phyloP scores from a whole-genome alignment of 2,888 invertebrate species.

The Sesia apiformis region DNA sequence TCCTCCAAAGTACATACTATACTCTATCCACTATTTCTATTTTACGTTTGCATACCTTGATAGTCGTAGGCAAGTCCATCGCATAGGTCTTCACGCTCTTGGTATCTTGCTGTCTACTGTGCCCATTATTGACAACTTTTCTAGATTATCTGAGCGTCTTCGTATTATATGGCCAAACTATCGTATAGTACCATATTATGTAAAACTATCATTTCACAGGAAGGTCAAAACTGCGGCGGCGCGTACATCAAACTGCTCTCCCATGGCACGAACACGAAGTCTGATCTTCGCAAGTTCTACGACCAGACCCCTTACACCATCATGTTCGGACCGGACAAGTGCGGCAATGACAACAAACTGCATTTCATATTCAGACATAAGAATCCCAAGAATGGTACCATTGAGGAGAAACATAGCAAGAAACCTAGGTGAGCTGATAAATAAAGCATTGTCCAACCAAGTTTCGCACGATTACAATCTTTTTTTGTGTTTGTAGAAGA shows the following conservation, averaged over 20 bases:
- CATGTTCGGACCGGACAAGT: slow-evolving; percentile 99
- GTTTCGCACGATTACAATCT: too few species aligned
- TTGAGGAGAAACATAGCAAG: slow-evolving; percentile 97
- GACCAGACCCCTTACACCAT: slow-evolving; percentile 98
- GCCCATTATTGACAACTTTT: too few species aligned
- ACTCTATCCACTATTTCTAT: too few species aligned
- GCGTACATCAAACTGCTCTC: slow-evolving; percentile 96
- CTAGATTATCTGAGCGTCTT: too few species aligned
- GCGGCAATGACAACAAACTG: slow-evolving; percentile 96
- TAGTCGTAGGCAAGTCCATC: too few species aligned
- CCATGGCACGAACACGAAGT: slow-evolving; percentile 73
- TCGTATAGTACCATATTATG: too few species aligned
- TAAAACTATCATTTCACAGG: slow-evolving; percentile 66
- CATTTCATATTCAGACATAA: slow-evolving; percentile 95
- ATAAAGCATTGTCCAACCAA: background rate
- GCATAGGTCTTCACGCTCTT: too few species aligned
- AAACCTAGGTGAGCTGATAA: slow-evolving; percentile 79
- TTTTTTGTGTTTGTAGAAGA: too few species aligned
- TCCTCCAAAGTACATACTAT: too few species aligned
- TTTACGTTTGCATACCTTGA: too few species aligned
- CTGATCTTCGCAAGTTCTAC: slow-evolving; percentile 86
- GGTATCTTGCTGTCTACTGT: too few species aligned
- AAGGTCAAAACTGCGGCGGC: slow-evolving; percentile 98
- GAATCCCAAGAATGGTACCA: slow-evolving; percentile 92
- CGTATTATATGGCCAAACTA: too few species aligned